phyloP scores from a whole-genome alignment of 2,113 vertebrate species.

The Pitta sordida region DNA sequence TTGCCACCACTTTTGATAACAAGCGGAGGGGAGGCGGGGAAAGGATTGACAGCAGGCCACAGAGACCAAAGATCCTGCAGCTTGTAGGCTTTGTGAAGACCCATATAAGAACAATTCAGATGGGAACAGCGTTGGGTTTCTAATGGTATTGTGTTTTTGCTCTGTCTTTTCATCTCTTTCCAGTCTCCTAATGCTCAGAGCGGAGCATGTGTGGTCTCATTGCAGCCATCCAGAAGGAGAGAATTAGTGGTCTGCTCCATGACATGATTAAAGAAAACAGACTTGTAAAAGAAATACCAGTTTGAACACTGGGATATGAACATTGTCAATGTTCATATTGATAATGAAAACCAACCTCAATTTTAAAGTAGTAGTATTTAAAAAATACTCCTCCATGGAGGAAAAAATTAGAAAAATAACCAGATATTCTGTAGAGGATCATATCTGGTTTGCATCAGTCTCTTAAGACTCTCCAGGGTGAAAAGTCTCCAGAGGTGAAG shows the following conservation, averaged over 20 bases:
- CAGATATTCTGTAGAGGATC: neutral
- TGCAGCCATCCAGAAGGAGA: conserved; percentile 29
- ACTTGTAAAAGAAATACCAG: neutral
- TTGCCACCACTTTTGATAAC: neutral
- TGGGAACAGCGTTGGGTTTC: neutral
- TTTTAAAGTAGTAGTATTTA: neutral
- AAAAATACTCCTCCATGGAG: neutral
- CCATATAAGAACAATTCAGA: neutral
- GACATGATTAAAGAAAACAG: conserved; percentile 25
- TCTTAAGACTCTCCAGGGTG: neutral
- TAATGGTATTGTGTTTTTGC: neutral
- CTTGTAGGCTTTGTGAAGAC: neutral
- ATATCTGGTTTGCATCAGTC: neutral
- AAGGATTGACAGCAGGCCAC: neutral
- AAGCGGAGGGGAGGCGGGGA: neutral
- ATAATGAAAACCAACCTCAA: neutral
- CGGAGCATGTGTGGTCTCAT: neutral
- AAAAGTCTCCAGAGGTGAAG: neutral
- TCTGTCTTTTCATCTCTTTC: conserved; percentile 20
- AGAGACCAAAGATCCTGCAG: neutral
- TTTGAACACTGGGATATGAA: neutral
- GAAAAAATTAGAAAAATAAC: neutral
- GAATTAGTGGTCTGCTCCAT: neutral
- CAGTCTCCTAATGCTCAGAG: neutral
- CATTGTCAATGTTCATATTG: neutral